A percentile compares a stretch with the other conserved stretches of the same genome.
phyloP scores from a whole-genome alignment of 2,888 invertebrate species.

The Blera fallax region DNA sequence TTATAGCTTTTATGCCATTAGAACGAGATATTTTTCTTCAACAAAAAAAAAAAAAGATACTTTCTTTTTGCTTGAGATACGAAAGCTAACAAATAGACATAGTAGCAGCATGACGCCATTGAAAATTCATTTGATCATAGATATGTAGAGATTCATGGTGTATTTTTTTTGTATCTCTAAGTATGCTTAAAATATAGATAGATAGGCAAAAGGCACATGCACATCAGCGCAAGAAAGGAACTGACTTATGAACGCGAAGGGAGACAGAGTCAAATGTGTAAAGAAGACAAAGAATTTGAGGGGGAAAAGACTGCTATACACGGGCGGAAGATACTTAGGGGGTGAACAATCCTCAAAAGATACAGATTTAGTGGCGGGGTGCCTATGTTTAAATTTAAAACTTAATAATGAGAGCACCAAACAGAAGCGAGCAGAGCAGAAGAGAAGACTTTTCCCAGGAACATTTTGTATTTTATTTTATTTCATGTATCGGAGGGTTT shows the following conservation, averaged over 20 bases:
- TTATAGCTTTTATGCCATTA: neutral
- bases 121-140: conserved; percentile 36
- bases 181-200: neutral
- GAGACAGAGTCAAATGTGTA: neutral
- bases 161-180: neutral
- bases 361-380: conserved; percentile 2
- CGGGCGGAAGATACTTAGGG: neutral
- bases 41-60: too few species aligned
- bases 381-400: conserved; percentile 29
- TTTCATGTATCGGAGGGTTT: neutral
- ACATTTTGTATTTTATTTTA: neutral
- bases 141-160: neutral
- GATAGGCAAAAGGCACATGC: neutral
- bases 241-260: too few species aligned
- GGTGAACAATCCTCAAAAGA: neutral
- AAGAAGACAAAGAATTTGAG: neutral
- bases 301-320: neutral
- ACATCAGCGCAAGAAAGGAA: neutral
- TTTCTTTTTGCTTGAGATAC: neutral
- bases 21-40: neutral
- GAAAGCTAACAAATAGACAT: neutral
- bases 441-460: too few species aligned
- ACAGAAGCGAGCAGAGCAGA: neutral
- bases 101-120: conserved; percentile 34
- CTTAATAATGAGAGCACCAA: neutral